Evolutionary conservation across 2,797 vertebrate genomes (phyloP).

Genomic region (Hozukius guyotensis): DNA sequence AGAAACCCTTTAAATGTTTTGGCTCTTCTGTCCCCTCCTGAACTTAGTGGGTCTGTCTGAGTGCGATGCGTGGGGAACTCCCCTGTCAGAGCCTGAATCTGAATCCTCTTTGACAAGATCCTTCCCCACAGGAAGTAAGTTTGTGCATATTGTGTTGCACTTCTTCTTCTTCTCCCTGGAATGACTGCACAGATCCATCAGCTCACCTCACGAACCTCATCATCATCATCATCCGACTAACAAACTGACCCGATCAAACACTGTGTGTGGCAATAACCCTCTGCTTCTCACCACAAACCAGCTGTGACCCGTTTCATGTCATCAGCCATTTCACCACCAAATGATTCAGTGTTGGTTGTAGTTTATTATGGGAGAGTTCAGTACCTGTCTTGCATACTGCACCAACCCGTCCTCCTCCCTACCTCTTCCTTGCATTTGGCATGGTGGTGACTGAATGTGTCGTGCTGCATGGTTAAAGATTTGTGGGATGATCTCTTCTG

Average conservation of each 20-base stretch:
- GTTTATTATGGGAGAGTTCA: constrained; percentile 1
- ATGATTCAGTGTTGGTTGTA: constrained; percentile 17
- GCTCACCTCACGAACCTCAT: constrained; percentile 47
- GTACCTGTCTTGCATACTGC: background rate
- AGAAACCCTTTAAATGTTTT: constrained; percentile 1
- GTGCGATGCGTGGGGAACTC: constrained; percentile 73
- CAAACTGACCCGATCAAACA: constrained; percentile 37
- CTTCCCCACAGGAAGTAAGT: constrained; percentile 98
- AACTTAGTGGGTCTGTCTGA: constrained; percentile 88
- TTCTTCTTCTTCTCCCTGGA: constrained; percentile 46
- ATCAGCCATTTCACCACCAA: constrained; percentile 52
- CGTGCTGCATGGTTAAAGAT: constrained; percentile 59
- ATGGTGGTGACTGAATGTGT: constrained; percentile 52
- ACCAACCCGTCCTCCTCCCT: constrained; percentile 4
- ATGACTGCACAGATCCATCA: constrained; percentile 68
- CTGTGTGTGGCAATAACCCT: constrained; percentile 32
- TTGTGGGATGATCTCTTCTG: constrained; percentile 13
- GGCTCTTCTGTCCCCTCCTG: constrained; percentile 72
- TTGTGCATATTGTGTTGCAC: constrained; percentile 33
- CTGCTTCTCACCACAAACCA: background rate
- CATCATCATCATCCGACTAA: constrained; percentile 44
- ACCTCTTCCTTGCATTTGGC: constrained; percentile 53
- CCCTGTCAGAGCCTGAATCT: constrained; percentile 78
- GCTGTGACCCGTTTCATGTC: constrained; percentile 65
- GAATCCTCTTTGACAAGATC: constrained; percentile 90